Percentiles rank a stretch among this genome's conserved stretches.
These are phyloP conservation scores for Cynopterus brachyotis DNA, from an alignment of 2,113 vertebrate genomes.

Conservation along the genomic window DNA sequence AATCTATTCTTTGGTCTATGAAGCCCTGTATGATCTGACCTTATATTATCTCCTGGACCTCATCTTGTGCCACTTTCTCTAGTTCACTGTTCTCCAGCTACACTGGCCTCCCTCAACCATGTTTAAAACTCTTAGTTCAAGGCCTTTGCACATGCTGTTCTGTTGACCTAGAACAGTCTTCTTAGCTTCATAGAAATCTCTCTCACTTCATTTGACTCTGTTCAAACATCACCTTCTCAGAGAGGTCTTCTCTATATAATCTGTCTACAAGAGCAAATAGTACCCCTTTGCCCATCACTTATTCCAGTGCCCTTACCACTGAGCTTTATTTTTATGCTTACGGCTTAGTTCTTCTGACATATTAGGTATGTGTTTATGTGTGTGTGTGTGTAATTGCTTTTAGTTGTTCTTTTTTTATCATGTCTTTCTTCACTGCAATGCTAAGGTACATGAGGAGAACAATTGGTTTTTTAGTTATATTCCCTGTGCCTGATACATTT, in stretches of 20 bases:
- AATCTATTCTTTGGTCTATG: neutral
- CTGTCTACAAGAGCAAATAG: neutral
- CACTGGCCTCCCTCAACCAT: neutral
- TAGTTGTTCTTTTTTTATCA: neutral
- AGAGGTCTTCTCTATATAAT: neutral
- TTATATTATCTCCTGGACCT: neutral
- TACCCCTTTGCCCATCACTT: neutral
- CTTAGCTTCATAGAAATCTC: neutral
- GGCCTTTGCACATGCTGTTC: neutral
- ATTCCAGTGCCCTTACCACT: neutral
- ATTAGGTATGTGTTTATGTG: no score
- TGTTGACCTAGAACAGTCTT: neutral
- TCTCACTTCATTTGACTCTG: neutral
- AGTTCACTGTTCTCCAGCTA: neutral
- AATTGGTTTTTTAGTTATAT: neutral
- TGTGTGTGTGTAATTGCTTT: neutral
- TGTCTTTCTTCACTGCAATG: neutral
- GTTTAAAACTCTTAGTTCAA: neutral
- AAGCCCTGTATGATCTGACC: neutral
- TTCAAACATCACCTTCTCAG: neutral
- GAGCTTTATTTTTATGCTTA: neutral
- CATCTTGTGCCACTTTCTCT: neutral
- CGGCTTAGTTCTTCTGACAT: neutral
- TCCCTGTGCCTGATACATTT: neutral
- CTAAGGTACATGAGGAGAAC: neutral